Base-by-base conservation (phyloP, 37 sponge, comb jelly and placozoan species). In the Corticium candelabrum region DNA sequence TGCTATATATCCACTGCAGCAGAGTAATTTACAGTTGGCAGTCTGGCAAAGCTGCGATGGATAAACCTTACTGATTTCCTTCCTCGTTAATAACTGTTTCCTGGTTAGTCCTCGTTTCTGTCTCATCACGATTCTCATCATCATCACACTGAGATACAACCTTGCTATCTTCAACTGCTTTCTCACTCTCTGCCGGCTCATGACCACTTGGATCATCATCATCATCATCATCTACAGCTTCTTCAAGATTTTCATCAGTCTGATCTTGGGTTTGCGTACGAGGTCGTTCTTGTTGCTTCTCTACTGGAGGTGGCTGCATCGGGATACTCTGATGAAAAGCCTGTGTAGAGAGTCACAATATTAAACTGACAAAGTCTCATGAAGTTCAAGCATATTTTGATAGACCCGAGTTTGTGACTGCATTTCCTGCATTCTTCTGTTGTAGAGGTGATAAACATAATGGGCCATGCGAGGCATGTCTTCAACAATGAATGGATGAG, bases 361-460 rank as follows among this genome's bases (percentile, higher is more conserved):
- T n/a, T n/a, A n/a, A n/a, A n/a, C n/a, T n/a, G n/a, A n/a, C n/a
- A n/a, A n/a, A n/a, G n/a, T n/a, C n/a, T n/a, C n/a, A n/a, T n/a
- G n/a, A n/a, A n/a, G n/a, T n/a, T n/a, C n/a, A n/a, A n/a, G n/a
- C n/a, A n/a, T n/a, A n/a, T n/a, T n/a, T n/a, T n/a, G n/a, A n/a
- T n/a, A n/a, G n/a, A n/a, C n/a, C n/a, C n/a, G n/a, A n/a, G n/a
- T n/a, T 75, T 50, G 15, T 50, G 11, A 50, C 62, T 50, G 15
- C 21, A 21, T 50, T 21, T 11, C 62, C 62, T 11, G n/a, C 1
- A 88, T 62, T 35, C 92, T 68, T 3, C 37, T 34, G 27, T 82
- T 74, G 82, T 92, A 92, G 74, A 87, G 87, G 37, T 83, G 74
- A 78, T 84, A 86, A 41, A 92, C 89, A 76, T 80, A 89, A 71